These are phyloP conservation scores for Geotrupes spiniger DNA, from an alignment of 2,888 invertebrate species.

Conservation along the genomic window DNA sequence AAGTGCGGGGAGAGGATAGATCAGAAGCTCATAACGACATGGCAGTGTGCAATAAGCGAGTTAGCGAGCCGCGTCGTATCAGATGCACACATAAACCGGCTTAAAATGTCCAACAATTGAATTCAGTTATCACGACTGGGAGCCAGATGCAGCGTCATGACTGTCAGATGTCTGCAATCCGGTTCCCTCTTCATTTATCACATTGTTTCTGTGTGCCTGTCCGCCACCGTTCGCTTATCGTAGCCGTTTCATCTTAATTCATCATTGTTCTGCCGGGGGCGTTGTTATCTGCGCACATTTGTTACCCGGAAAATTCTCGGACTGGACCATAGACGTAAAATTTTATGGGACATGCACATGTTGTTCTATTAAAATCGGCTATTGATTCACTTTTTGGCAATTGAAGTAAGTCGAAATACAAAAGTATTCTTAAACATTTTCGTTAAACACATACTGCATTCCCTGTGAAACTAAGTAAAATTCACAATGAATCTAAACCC, in stretches of 20 bases:
- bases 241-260: constrained; percentile 33
- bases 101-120: constrained; percentile 19
- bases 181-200: constrained; percentile 38
- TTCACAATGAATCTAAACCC: too few relatives aligned
- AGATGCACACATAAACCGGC: constrained; percentile 9
- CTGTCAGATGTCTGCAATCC: constrained; percentile 28
- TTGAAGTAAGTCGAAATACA: too few relatives aligned
- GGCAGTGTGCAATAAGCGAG: constrained; percentile 1
- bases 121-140: constrained; percentile 24
- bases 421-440: too few relatives aligned
- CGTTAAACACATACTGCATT: too few relatives aligned
- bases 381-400: too few relatives aligned
- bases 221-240: constrained; percentile 33
- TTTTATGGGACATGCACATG: too few relatives aligned
- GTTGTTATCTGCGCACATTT: constrained; percentile 36
- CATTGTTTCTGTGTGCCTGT: constrained; percentile 34
- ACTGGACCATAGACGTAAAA: too few relatives aligned
- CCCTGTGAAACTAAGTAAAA: too few relatives aligned
- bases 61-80: constrained; percentile 5
- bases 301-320: constrained; percentile 27
- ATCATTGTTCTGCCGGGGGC: constrained; percentile 28
- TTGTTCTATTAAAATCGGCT: too few relatives aligned
- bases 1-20: background rate
- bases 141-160: constrained; percentile 23
- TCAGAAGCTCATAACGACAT: constrained; percentile 4